A percentile compares a stretch with the other conserved stretches of the same genome.
Evolutionary conservation across 1,140 invertebrate species (phyloP).

Genomic region (Prorops nasuta): DNA sequence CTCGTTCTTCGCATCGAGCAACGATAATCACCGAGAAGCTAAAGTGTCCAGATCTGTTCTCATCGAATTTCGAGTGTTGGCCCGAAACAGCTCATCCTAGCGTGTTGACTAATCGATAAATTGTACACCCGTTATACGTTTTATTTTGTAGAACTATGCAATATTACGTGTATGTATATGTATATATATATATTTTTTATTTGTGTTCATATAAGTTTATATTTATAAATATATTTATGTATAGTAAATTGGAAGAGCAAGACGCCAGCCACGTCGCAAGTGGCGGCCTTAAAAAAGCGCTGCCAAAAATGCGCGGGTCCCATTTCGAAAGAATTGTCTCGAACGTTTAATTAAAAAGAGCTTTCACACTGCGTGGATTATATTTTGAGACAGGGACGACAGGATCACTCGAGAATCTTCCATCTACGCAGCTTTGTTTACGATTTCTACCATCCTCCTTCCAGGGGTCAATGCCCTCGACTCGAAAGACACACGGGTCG

Average conservation of each 20-base stretch:
- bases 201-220: constrained; percentile 27
- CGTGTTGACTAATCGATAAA: constrained; percentile 2
- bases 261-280: constrained; percentile 23
- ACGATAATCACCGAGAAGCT: no score
- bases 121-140: constrained; percentile 14
- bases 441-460: no score
- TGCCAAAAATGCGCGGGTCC: constrained; percentile 39
- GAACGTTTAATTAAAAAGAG: constrained; percentile 24
- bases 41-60: no score
- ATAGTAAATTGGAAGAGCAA: constrained; percentile 42
- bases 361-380: constrained; percentile 1
- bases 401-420: no score
- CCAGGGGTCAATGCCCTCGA: no score
- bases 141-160: no score
- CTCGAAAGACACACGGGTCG: no score
- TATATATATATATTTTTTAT: constrained; percentile 16
- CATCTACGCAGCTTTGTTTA: no score
- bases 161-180: constrained; percentile 17
- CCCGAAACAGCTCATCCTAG: background rate
- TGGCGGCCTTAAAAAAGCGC: constrained; percentile 29
- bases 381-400: no score
- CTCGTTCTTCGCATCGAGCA: no score
- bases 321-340: constrained; percentile 32
- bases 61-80: background rate
- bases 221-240: constrained; percentile 27